These are phyloP conservation scores for Urechis unicinctus DNA, from an alignment of 2,888 invertebrate genomes.

Conservation along the genomic window DNA sequence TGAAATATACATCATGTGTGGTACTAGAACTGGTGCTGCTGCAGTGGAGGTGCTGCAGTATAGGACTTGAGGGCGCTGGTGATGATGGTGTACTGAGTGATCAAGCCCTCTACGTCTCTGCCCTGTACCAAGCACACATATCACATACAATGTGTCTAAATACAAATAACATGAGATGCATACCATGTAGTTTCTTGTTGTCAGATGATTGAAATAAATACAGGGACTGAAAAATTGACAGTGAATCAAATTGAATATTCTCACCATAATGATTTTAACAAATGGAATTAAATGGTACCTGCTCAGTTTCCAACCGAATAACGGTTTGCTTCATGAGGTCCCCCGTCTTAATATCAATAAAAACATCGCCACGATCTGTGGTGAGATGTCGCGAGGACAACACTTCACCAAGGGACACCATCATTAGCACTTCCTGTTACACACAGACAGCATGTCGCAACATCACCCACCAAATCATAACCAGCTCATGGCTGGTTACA, in stretches of 20 bases:
- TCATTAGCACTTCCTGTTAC: conserved; percentile 74
- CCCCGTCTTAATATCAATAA: conserved; percentile 92
- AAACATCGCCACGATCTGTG: conserved; percentile 34
- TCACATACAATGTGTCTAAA: too few species aligned
- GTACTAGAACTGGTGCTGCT: too few species aligned
- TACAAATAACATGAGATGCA: too few species aligned
- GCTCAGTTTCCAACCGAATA: conserved; percentile 87
- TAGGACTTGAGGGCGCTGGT: background rate
- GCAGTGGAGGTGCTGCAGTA: too few species aligned
- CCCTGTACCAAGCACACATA: too few species aligned
- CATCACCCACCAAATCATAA: too few species aligned
- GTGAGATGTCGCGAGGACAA: conserved; percentile 72
- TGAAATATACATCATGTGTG: too few species aligned
- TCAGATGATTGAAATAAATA: background rate
- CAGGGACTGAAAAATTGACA: background rate
- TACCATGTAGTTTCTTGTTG: too few species aligned
- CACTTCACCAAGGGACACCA: conserved; percentile 91
- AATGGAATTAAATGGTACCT: conserved; percentile 38
- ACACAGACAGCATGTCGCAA: background rate
- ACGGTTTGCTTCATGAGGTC: conserved; percentile 93
- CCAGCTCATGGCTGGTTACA: conserved; percentile 1
- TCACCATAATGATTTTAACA: too few species aligned
- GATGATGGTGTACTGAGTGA: background rate
- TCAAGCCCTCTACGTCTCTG: background rate
- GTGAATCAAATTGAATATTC: too few species aligned